These are phyloP conservation scores for Coranthus polyacanthus DNA, from an alignment of 2,797 vertebrate species.

Conservation along the genomic window DNA sequence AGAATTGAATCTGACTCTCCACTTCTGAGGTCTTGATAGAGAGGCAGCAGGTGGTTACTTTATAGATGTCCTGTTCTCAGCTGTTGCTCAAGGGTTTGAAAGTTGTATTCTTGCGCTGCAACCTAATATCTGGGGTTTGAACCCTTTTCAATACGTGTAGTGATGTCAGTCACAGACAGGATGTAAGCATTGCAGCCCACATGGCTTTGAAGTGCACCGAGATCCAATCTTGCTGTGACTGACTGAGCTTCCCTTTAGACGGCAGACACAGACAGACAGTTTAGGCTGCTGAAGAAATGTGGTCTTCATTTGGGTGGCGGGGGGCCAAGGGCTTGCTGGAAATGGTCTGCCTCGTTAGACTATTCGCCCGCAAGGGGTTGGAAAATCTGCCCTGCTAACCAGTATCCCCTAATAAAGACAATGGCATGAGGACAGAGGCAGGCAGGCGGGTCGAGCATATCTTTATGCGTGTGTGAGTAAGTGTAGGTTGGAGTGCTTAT, in stretches of 20 bases:
- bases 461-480: slow-evolving; percentile 43
- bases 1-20: slow-evolving; percentile 37
- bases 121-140: slow-evolving; percentile 62
- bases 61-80: slow-evolving; percentile 57
- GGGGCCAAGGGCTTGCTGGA: slow-evolving; percentile 84
- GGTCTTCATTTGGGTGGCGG: slow-evolving; percentile 83
- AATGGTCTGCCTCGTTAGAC: slow-evolving; percentile 82
- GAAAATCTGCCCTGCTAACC: slow-evolving; percentile 81
- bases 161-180: slow-evolving; percentile 81
- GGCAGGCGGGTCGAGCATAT: slow-evolving; percentile 68
- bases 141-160: slow-evolving; percentile 61
- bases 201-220: slow-evolving; percentile 79
- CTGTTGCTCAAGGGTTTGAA: slow-evolving; percentile 51
- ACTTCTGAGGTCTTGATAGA: slow-evolving; percentile 33
- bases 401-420: slow-evolving; percentile 84
- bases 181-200: slow-evolving; percentile 78
- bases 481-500: slow-evolving; percentile 51
- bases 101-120: slow-evolving; percentile 22
- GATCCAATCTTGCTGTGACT: slow-evolving; percentile 75
- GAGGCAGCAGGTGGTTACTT: slow-evolving; percentile 65
- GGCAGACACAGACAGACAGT: slow-evolving; percentile 74
- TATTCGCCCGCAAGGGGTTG: slow-evolving; percentile 78
- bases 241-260: slow-evolving; percentile 72
- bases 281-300: slow-evolving; percentile 80
- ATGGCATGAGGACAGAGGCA: slow-evolving; percentile 79